phyloP scores from a whole-genome alignment of 1,140 invertebrate genomes.

The Heliconius himera region DNA sequence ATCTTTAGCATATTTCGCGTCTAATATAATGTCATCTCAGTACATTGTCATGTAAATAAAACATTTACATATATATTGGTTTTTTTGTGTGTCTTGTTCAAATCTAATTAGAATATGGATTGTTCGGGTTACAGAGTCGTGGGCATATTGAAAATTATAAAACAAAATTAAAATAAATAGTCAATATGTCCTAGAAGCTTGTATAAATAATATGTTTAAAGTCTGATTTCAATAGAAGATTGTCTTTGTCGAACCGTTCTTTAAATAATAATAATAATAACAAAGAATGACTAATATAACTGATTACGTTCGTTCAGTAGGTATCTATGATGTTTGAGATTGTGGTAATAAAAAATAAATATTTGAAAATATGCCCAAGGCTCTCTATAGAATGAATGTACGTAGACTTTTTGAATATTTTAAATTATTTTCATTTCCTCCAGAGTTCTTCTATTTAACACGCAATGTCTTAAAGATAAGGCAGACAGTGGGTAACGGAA shows the following conservation, averaged over 20 bases:
- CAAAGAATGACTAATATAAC: not conserved
- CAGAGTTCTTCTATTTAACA: too few relatives aligned
- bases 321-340: not conserved
- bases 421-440: not conserved
- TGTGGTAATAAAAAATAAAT: not conserved
- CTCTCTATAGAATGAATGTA: too few relatives aligned
- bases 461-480: not conserved
- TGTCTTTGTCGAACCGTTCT: not conserved
- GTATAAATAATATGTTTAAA: not conserved
- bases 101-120: slow-evolving; percentile 14
- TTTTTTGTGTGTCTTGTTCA: slow-evolving; percentile 19
- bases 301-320: not conserved
- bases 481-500: not conserved
- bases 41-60: slow-evolving; percentile 27
- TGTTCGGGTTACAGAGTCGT: not conserved
- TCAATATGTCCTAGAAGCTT: not conserved
- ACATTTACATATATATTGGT: slow-evolving; percentile 23
- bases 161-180: not conserved
- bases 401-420: too few relatives aligned
- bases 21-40: slow-evolving; percentile 2
- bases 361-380: not conserved
- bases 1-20: not conserved
- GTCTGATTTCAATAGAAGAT: not conserved
- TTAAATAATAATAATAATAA: not conserved
- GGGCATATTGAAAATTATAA: not conserved